Base-by-base conservation (phyloP, 2,888 invertebrate genomes). In the Coecobrya sp. region DNA sequence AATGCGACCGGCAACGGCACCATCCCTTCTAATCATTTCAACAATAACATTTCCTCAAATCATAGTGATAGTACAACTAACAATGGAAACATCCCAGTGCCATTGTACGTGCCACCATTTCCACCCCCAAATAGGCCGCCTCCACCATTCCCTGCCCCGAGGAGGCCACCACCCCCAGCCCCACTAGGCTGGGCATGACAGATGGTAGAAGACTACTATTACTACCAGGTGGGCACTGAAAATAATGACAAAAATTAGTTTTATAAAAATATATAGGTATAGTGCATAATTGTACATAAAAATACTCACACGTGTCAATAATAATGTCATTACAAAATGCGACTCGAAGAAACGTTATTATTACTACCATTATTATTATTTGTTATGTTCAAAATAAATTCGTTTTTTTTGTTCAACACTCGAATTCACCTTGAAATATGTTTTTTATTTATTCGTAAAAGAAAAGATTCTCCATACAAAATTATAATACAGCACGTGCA, bases 41-140 rank as follows among this genome's bases (percentile, higher is more conserved):
- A 87, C n/a, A 62, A 86, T 59, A 81, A 55, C 30, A 19, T 36
- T 55, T 45, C 49, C 84, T 36, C 86, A 68, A 88, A 86, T 55
- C 73, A 62, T 30, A 84, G 89, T 84, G 62, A 73, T 73, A 68
- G 70, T 27, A 86, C 62, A 82, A 89, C 19, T 0, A 86, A 82
- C 91, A 85, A 86, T 93, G 70, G 86, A 22, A 59, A 89, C 49
- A 81, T 89, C 62, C 89, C 68, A 76, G 93, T 94, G 84, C 93
- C 93, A 79, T 73, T 95, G 84, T 94, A 93, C 70, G 94, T 94
- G 30, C 94, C 95, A 45, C 95, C 94, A 10, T 95, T 94, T 73
- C 95, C 95, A 7, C 94, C 94, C 49, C 95, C 95, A 59, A 94
- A 94, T 90, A 87, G 94, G 52, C 95, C 94, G 42, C 95, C 94